Base-by-base conservation (phyloP, 37 sponge, comb jelly and placozoan genomes). In the Trichoplax adhaerens region DNA sequence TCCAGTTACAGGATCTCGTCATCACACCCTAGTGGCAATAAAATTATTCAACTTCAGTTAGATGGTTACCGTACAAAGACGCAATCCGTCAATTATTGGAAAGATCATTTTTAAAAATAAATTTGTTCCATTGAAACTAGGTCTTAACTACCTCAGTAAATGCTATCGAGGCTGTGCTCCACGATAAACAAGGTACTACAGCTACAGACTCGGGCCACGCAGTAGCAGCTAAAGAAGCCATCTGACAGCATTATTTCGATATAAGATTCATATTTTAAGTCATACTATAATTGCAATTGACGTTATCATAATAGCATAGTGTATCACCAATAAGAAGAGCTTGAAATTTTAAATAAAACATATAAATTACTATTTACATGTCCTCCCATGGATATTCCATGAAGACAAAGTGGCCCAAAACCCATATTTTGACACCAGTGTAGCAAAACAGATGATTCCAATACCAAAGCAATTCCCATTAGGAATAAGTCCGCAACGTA, bases 361-460 rank as follows among this genome's bases (percentile, higher is more conserved):
- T 29, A 29, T 29, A 29, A 29, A 29, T 29, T 29, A 29, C 29
- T 49, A 77, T 84, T 79, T 58, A 89, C 91, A 73, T 93, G 94
- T 58, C 94, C 94, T 48, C 94, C 94, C 84, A 93, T 81, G 50
- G 94, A 93, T 1, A 88, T 57, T 0, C 94, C 94, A 7, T 86
- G 85, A 63, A 93, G 72, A 6, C 94, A 89, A 49, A 93, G 82
- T 57, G 86, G 81, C 1, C 82, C 86, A 12, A 81, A 78, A 7
- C 89, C 94, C 75, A 77, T 64, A 63, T 56, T 54, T 67, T 84
- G 76, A 62, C 85, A 68, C 89, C 89, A 88, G 69, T 73, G 55
- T 0, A 59, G 49, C 29, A 93, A 75, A 4, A 81, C 78, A 50
- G 75, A 50, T 47, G 80, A 74, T 78, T 93, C 94, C 59, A 86